Base-by-base conservation (phyloP, 2,797 vertebrate genomes). In the Acanthurus leucopareius region DNA sequence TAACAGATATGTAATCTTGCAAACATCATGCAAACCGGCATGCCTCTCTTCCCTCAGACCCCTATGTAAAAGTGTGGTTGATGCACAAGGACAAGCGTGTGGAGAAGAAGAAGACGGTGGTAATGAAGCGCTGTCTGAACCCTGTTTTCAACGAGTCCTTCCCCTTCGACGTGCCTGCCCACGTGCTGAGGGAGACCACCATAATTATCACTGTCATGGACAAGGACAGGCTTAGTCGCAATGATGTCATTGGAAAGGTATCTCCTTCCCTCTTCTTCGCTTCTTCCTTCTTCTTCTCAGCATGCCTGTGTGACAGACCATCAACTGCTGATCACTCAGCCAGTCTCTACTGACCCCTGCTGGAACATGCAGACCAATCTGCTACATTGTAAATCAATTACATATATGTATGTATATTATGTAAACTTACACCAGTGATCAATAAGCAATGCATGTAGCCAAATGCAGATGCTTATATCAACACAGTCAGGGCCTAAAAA, bases 131-230 rank as follows among this genome's bases (percentile, higher is more conserved):
- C 87, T 99, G 98, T 89, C 95, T 99, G 89, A 99, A 99, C 90
- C 98, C 98, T 0, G 94, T 99, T 92, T 99, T 99, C 94, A 99
- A 99, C 0, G 98, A 99, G 95, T 99, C 98, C 89, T 99, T 99
- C 76, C 96, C 97, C 91, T 99, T 99, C 1, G 98, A 99, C 60
- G 96, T 99, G 83, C 97, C 98, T 82, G 99, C 98, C 15, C 98
- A 99, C 91, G 97, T 97, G 84, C 96, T 99, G 91, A 94, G 98
- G 52, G 98, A 99, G 94, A 99, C 98, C 7, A 99, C 98, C 91
- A 99, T 99, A 84, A 96, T 99, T 92, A 99, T 99, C 95, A 99
- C 98, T 0, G 98, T 99, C 94, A 99, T 99, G 98, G 98, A 99
- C 94, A 99, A 99, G 95, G 98, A 99, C 94, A 96, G 92, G 91